phyloP scores from a whole-genome alignment of 2,113 vertebrate species.

The Perccottus glenii region DNA sequence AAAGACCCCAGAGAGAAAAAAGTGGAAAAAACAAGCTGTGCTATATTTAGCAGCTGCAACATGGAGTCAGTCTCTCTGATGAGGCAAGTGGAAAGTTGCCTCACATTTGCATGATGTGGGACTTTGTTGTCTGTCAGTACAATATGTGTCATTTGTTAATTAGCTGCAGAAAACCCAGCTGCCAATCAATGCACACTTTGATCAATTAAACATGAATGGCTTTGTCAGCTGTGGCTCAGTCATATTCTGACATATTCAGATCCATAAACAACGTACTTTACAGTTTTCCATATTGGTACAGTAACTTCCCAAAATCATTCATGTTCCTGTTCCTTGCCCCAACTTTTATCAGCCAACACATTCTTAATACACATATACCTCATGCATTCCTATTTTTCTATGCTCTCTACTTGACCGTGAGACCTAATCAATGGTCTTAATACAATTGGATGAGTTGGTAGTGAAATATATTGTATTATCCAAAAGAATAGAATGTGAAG shows the following conservation, averaged over 20 bases:
- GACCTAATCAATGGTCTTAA: neutral
- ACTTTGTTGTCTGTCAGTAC: constrained; percentile 51
- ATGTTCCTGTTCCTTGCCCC: too few species aligned
- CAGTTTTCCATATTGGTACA: constrained; percentile 8
- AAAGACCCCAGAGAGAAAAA: constrained; percentile 51
- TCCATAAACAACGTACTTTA: neutral
- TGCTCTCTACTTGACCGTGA: constrained; percentile 3
- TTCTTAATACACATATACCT: too few species aligned
- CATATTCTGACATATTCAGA: constrained; percentile 19
- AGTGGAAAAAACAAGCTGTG: constrained; percentile 30
- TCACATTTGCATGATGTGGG: constrained; percentile 63
- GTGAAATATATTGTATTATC: neutral
- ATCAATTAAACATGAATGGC: constrained; percentile 63
- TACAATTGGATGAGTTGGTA: constrained; percentile 1
- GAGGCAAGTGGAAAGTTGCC: constrained; percentile 51
- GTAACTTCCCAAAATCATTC: constrained; percentile 6
- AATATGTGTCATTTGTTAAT: constrained; percentile 60
- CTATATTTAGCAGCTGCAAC: constrained; percentile 54
- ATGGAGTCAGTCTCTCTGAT: constrained; percentile 40
- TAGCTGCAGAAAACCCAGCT: constrained; percentile 40
- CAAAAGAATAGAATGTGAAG: neutral
- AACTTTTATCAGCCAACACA: too few species aligned
- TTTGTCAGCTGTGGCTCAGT: constrained; percentile 47
- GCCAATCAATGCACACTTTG: constrained; percentile 54
- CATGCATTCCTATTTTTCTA: neutral